These are phyloP conservation scores for Stenodera caucasica DNA, from an alignment of 2,888 invertebrate genomes.

Conservation along the genomic window DNA sequence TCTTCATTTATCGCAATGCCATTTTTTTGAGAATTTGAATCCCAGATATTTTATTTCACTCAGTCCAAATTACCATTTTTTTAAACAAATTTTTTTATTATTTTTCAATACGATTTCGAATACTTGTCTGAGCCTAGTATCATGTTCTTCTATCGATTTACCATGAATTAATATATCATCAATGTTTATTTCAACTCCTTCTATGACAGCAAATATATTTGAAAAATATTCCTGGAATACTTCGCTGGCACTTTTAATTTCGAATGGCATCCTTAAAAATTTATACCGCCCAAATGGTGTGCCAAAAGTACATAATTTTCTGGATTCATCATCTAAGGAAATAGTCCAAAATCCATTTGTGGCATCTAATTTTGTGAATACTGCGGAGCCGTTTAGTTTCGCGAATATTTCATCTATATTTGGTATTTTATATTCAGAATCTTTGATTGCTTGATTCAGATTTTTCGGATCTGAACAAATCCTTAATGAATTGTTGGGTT, in stretches of 20 bases:
- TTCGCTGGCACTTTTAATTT: conserved; percentile 8
- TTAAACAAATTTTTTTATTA: conserved; percentile 30
- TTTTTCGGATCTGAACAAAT: conserved; percentile 30
- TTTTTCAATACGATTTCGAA: conserved; percentile 24
- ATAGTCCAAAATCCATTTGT: conserved; percentile 25
- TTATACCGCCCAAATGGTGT: conserved; percentile 24
- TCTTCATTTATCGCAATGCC: conserved; percentile 29
- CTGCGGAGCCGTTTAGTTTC: conserved; percentile 20
- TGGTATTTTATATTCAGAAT: conserved; percentile 18
- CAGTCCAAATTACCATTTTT: conserved; percentile 32
- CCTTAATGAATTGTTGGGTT: conserved; percentile 23
- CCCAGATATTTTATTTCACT: conserved; percentile 32
- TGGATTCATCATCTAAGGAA: conserved; percentile 24
- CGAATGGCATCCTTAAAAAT: conserved; percentile 18
- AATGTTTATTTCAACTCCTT: conserved; percentile 28
- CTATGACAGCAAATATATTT: neutral
- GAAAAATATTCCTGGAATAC: conserved; percentile 15
- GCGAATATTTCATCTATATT: conserved; percentile 21
- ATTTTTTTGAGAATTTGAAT: conserved; percentile 28
- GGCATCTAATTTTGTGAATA: conserved; percentile 22
- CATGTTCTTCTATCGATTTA: conserved; percentile 19
- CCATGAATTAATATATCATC: conserved; percentile 29
- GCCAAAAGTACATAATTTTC: conserved; percentile 23
- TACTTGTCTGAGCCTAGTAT: conserved; percentile 24
- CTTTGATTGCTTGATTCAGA: conserved; percentile 24